Evolutionary conservation across 2,797 vertebrate species (phyloP).

Genomic region (Acipenser transmontanus): DNA sequence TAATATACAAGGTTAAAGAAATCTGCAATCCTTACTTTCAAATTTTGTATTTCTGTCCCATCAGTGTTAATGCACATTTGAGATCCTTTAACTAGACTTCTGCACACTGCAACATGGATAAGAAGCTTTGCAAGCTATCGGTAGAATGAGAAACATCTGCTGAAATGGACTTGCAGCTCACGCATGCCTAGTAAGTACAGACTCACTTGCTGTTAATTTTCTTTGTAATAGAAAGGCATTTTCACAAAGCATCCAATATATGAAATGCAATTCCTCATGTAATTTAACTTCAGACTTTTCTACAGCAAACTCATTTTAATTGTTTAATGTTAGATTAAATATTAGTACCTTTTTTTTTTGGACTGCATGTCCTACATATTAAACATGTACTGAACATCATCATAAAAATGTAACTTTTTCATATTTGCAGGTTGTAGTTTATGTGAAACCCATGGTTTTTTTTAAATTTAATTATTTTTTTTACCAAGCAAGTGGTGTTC

Average conservation of each 20-base stretch:
- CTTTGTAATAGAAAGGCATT: background rate
- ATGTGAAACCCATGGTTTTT: background rate
- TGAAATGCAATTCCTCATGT: too few relatives aligned
- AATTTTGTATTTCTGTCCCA: background rate
- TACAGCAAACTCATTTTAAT: too few relatives aligned
- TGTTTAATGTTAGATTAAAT: too few relatives aligned
- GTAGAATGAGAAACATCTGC: background rate
- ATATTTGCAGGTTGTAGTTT: constrained; percentile 16
- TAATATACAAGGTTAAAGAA: too few relatives aligned
- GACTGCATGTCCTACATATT: too few relatives aligned
- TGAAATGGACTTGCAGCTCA: background rate
- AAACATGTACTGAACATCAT: constrained; percentile 24
- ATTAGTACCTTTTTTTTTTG: too few relatives aligned
- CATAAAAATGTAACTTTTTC: constrained; percentile 7
- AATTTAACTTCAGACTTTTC: too few relatives aligned
- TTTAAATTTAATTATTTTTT: constrained; percentile 10
- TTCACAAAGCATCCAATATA: too few relatives aligned
- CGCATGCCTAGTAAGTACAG: background rate
- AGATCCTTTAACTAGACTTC: background rate
- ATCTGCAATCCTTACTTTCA: too few relatives aligned
- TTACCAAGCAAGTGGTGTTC: constrained; percentile 14
- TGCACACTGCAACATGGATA: background rate
- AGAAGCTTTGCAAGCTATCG: background rate
- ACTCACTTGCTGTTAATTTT: background rate
- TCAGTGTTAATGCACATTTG: background rate